These are phyloP conservation scores for Rutpela maculata DNA, from an alignment of 2,888 invertebrate genomes.

Conservation along the genomic window DNA sequence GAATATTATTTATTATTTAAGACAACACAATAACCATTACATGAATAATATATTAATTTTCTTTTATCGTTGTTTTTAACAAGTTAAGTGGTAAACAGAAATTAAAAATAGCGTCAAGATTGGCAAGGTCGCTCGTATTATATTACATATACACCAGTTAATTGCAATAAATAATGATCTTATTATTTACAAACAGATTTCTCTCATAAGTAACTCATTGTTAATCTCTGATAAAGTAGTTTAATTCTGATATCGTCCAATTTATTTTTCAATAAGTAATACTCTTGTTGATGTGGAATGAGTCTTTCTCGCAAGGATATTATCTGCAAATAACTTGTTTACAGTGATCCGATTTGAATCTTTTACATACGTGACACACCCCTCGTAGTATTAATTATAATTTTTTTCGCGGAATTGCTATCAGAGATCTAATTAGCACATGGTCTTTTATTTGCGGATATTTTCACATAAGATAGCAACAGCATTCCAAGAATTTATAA, in stretches of 20 bases:
- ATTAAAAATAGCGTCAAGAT: conserved; percentile 52
- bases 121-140: conserved; percentile 58
- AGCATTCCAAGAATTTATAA: too few relatives aligned
- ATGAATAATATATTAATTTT: conserved; percentile 32
- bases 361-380: too few relatives aligned
- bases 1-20: not conserved
- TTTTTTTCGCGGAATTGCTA: not conserved
- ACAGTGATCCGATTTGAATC: too few relatives aligned
- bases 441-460: not conserved
- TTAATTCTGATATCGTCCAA: not conserved
- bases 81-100: conserved; percentile 50
- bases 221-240: conserved; percentile 21
- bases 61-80: conserved; percentile 49
- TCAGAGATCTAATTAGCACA: not conserved
- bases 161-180: conserved; percentile 55
- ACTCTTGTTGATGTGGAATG: not conserved
- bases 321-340: not conserved
- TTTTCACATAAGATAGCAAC: too few relatives aligned
- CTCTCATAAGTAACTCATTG: conserved; percentile 21
- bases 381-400: not conserved
- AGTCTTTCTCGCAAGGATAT: not conserved
- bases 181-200: conserved; percentile 54
- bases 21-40: conserved; percentile 1
- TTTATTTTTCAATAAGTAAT: conserved; percentile 19
- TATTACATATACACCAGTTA: conserved; percentile 54